These are phyloP conservation scores for Drosophila affinis DNA, from an alignment of 2,888 invertebrate species.

Conservation along the genomic window DNA sequence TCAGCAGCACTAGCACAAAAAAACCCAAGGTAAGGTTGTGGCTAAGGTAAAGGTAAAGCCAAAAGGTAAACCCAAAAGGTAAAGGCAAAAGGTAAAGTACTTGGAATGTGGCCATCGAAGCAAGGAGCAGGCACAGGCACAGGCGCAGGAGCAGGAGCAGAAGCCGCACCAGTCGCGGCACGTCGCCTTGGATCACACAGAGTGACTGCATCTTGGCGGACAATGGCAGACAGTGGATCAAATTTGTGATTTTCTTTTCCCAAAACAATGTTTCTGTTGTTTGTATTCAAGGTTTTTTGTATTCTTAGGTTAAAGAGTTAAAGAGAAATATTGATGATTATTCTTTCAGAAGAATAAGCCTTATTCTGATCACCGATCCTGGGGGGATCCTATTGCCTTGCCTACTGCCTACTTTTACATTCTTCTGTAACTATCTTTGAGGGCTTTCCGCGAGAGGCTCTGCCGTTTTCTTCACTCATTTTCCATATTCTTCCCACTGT, in stretches of 20 bases:
- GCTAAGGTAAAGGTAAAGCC: conserved; percentile 53
- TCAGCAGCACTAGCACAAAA: conserved; percentile 30
- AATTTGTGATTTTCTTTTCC: not conserved
- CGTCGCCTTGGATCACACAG: conserved; percentile 75
- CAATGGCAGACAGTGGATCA: conserved; percentile 37
- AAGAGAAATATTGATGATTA: too few species aligned
- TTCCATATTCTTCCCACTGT: conserved; percentile 47
- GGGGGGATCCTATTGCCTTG: too few species aligned
- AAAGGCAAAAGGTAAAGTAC: conserved; percentile 68
- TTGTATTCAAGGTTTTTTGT: too few species aligned
- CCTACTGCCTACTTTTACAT: too few species aligned
- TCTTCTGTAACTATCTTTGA: not conserved
- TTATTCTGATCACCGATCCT: too few species aligned
- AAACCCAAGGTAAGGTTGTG: conserved; percentile 62
- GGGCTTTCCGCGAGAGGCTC: not conserved
- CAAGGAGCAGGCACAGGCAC: conserved; percentile 25
- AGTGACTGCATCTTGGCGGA: conserved; percentile 46
- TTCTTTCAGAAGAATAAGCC: too few species aligned
- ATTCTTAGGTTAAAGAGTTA: too few species aligned
- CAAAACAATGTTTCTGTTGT: not conserved
- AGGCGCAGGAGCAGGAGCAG: conserved; percentile 54
- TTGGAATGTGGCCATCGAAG: conserved; percentile 60
- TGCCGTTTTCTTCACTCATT: not conserved
- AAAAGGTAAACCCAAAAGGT: conserved; percentile 40
- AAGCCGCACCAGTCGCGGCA: conserved; percentile 57